Evolutionary conservation across 2,888 invertebrate species (phyloP).

Genomic region (Rhagophthalmus giganteus): DNA sequence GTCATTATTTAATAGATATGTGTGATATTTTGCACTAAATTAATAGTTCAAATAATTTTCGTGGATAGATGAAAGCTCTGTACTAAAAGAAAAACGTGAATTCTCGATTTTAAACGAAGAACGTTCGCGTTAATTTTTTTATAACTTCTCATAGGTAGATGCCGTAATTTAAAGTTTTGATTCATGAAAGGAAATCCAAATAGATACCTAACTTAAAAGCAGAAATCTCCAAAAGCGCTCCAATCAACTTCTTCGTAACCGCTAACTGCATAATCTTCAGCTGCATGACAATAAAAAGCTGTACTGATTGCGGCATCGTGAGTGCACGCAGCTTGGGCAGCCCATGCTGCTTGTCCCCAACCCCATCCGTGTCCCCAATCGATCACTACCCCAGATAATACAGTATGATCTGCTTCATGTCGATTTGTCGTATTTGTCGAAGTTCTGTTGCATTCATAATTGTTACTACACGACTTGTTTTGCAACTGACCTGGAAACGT

Average conservation of each 20-base stretch:
- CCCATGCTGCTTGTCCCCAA: constrained; percentile 66
- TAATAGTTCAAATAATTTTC: no score
- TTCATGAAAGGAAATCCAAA: no score
- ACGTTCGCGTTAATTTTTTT: no score
- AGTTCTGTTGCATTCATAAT: constrained; percentile 10
- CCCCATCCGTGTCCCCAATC: constrained; percentile 78
- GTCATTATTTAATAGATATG: no score
- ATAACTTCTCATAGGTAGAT: no score
- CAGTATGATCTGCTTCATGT: constrained; percentile 49
- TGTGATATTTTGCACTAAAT: no score
- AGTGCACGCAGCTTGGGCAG: constrained; percentile 62
- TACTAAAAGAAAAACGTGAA: no score
- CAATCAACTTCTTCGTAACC: constrained; percentile 73
- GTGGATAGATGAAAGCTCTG: no score
- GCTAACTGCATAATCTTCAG: constrained; percentile 58
- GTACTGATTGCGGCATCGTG: constrained; percentile 66
- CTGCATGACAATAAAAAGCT: constrained; percentile 56
- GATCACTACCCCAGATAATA: constrained; percentile 49
- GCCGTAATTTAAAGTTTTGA: no score
- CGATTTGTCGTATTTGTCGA: constrained; percentile 9
- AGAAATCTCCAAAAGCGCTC: constrained; percentile 65
- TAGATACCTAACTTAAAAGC: no score
- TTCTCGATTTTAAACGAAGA: no score
- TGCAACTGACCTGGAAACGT: constrained; percentile 14
- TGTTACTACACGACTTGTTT: constrained; percentile 10